Conservation (phyloP, 2,797 vertebrate species). For the Lerista edwardsae region DNA sequence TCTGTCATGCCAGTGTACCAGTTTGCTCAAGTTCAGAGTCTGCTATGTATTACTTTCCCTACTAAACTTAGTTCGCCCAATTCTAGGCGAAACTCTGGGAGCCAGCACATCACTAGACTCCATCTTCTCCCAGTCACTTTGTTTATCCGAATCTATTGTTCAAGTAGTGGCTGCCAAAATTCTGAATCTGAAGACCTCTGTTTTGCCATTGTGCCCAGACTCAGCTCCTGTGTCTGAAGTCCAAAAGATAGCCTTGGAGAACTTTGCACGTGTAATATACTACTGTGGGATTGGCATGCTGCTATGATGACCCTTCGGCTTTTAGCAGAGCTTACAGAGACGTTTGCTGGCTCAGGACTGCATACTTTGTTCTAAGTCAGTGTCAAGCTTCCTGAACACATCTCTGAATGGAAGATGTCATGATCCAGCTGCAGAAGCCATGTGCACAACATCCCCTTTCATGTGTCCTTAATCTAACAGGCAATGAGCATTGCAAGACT, state of each 20-base stretch:
- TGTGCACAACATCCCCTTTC: not conserved
- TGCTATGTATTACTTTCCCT: constrained; percentile 23
- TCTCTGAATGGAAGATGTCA: not conserved
- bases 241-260: not conserved
- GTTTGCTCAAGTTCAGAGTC: constrained; percentile 30
- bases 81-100: not conserved
- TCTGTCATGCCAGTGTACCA: constrained; percentile 36
- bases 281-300: not conserved
- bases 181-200: not conserved
- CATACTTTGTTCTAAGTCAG: not conserved
- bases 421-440: not conserved
- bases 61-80: not conserved
- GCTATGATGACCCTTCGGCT: not conserved
- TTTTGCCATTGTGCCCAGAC: not conserved
- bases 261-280: not conserved
- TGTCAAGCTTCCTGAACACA: not conserved
- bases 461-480: not conserved
- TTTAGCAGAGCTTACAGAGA: not conserved
- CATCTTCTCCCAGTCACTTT: not conserved
- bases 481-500: not conserved
- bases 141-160: constrained; percentile 6
- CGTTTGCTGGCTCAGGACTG: not conserved
- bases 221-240: not conserved
- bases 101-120: not conserved
- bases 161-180: not conserved